Evolutionary conservation across 2,888 invertebrate species (phyloP), one percentile per base, ranked within the genome.

Genomic region (Parnassius glacialis): DNA sequence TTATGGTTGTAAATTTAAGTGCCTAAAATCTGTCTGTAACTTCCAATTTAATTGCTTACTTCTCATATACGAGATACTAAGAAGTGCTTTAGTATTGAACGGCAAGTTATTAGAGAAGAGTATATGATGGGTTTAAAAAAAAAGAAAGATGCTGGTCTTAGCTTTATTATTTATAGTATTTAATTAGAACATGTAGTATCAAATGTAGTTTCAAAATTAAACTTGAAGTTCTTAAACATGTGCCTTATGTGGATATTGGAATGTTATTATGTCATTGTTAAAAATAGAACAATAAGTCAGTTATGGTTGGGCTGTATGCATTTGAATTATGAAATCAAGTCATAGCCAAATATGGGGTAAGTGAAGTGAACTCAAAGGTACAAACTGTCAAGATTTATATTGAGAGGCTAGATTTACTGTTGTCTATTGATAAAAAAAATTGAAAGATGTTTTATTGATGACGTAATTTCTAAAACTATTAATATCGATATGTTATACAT

Each of bases 1-100:
- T 73, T 74, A 73, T 73, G 74, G 75, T 79, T 79, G 76, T 79
- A 72, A 78, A 84, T 78, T 73, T 71, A 76, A 84, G 88, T 87
- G 87, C 88, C 88, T 87, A 81, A 34, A 76, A 79, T 74, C 76
- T 84, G 87, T 87, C 87, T 87, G 86, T 81, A 72, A 76, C 64
- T 66, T 70, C 57, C 62, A 71, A 74, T 75, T 72, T 74, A 73
- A 70, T 72, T 70, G 71, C 62, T 69, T 71, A 68, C 70, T 63
- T 71, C 66, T 71, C 70, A 67, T 69, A 73, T 67, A 65, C 64
- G 66, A 66, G 71, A 68, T 72, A 65, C 70, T 68, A 64, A 56
- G 64, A 69, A 66, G 52, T 65, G 62, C 65, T 67, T 64, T 64
- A 68, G 65, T 68, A 68, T 73, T 74, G 71, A 71, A 65, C 65